Evolutionary conservation across 2,888 invertebrate species (phyloP).

Genomic region (Agrochola circellaris): DNA sequence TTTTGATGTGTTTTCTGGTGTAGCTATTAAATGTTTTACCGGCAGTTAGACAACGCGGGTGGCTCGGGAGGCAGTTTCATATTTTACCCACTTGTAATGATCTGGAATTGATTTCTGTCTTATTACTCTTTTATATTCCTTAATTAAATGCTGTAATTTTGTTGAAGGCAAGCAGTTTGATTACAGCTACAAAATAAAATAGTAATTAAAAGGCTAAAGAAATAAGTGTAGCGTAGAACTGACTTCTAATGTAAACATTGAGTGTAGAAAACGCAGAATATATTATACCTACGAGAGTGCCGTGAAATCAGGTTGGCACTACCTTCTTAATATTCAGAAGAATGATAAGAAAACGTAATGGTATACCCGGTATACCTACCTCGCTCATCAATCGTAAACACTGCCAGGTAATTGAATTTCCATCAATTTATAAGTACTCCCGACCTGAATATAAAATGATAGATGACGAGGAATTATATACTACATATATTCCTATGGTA

Average conservation of each 20-base stretch:
- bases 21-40: slow-evolving; percentile 82
- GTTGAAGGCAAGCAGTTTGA: neutral
- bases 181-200: slow-evolving; percentile 9
- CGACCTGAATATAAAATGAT: slow-evolving; percentile 73
- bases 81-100: slow-evolving; percentile 63
- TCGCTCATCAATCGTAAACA: slow-evolving; percentile 58
- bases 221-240: neutral
- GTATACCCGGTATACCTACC: slow-evolving; percentile 37
- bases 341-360: slow-evolving; percentile 50
- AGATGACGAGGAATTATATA: slow-evolving; percentile 69
- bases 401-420: slow-evolving; percentile 64
- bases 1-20: slow-evolving; percentile 77
- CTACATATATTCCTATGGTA: slow-evolving; percentile 77
- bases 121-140: slow-evolving; percentile 15
- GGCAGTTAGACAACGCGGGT: slow-evolving; percentile 72
- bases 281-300: neutral
- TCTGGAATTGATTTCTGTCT: slow-evolving; percentile 41
- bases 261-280: slow-evolving; percentile 3
- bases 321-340: slow-evolving; percentile 50
- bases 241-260: neutral
- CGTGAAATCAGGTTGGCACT: slow-evolving; percentile 9
- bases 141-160: slow-evolving; percentile 19
- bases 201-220: neutral
- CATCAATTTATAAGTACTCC: slow-evolving; percentile 64
- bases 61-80: slow-evolving; percentile 73